Base-by-base conservation (phyloP, 1,140 invertebrate genomes). In the Charaxes varanes region DNA sequence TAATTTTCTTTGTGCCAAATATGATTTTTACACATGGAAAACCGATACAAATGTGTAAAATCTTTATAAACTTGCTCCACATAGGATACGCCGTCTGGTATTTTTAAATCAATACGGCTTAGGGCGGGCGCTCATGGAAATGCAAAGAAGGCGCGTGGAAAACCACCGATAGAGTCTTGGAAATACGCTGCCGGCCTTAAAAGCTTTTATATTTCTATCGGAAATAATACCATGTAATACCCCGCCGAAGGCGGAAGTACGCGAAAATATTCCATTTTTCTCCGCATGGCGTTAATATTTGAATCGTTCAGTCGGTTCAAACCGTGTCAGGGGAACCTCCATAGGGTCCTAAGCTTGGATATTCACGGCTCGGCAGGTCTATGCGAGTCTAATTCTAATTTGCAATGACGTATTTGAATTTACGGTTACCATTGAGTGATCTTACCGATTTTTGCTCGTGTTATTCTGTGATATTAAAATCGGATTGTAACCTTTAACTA, bases 211-310 rank as follows among this genome's bases (percentile, higher is more conserved):
- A 71, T 68, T 76, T 65, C 73, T 64, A 60, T 64, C 56, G 66
- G 62, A 74, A 79, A 70, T 79, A 79, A 76, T 74, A 78, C 70
- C 69, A 41, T 65, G 70, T 81, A 74, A 74, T 76, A 68, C 64
- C 62, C 53, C 42, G 30, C 42, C 44, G 45, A 15, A 31, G 46
- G 38, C 50, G 59, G 51, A 67, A 62, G 60, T 76, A 78, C 77
- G 71, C 66, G 74, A 74, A 81, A 79, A 77, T 82, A 79, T 79
- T 68, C 63, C 64, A 69, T 76, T 82, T 79, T 82, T 82, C 72
- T 76, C 72, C 50, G 46, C 47, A 52, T n/a, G n/a, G 49, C 55
- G 49, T 55, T 65, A 66, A 66, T 72, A 70, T 73, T 73, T 68
- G 49, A 63, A 71, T 61, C 53, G 53, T 47, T 61, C 54, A 56